Evolutionary conservation across 2,113 vertebrate species (phyloP), one percentile per base, ranked within the genome.

Genomic region (Siniperca knerii): DNA sequence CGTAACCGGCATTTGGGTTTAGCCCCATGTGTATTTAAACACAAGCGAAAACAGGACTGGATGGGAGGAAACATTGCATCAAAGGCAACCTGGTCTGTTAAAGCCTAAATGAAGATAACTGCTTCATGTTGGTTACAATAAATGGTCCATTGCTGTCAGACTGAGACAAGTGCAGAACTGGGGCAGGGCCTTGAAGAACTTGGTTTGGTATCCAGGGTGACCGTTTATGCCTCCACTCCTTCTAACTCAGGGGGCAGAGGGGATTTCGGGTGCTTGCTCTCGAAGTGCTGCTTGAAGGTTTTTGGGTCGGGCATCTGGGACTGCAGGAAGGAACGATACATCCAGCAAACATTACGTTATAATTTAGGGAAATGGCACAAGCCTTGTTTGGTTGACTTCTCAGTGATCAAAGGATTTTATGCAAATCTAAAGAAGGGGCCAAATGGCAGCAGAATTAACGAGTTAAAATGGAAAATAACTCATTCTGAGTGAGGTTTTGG

Each of bases 271-370:
- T 96, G 96, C 80, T 96, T 96, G 93, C 95, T 96, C 91, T 96
- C 95, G 58, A 96, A 96, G 88, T 96, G 96, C 72, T 96, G 96
- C 93, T 96, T 96, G 90, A 96, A 96, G 29, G 96, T 96, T 92
- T 96, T 96, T 6, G 96, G 96, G 71, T 96, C 96, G 0, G 96
- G 96, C 96, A 96, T 96, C 93, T 96, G 96, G 62, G 96, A 95
- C 96, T 96, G 90, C 15, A 37, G 50, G 29, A 79, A 62, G 44
- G 81, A 52, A 87, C 12, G 6, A 90, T 58, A 85, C 0, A 29
- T 9, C 10, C 33, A 57, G 73, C 15, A 71, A 55, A 55, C 2
- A 4, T 15, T 29, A 6, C 12, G 15, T 70, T 61, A 81, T 8
- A 61, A 42, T 20, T 33, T 4, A 21, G n/a, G 55, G 18, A 61